Evolutionary conservation across 2,888 invertebrate genomes (phyloP).

Genomic region (Caenorhabditis parvicauda): DNA sequence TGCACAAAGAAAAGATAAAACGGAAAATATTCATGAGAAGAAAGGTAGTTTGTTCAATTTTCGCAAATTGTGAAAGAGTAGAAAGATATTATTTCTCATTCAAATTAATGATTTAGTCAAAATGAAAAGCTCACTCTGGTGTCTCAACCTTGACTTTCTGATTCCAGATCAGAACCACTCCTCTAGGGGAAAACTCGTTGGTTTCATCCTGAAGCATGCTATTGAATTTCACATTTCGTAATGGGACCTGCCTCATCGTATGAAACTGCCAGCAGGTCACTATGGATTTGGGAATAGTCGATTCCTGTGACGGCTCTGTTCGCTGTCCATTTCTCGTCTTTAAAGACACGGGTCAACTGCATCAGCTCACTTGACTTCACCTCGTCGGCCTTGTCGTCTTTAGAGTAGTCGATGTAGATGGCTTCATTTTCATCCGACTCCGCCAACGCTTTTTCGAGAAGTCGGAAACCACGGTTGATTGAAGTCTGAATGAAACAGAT

Average conservation of each 20-base stretch:
- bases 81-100: neutral
- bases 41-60: neutral
- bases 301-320: conserved; percentile 63
- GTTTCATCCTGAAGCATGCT: too few species aligned
- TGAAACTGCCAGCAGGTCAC: conserved; percentile 83
- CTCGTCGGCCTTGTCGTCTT: conserved; percentile 76
- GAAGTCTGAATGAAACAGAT: conserved; percentile 24
- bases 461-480: conserved; percentile 71
- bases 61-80: neutral
- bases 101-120: conserved; percentile 1
- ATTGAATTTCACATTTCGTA: too few species aligned
- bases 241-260: too few species aligned
- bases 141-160: conserved; percentile 94
- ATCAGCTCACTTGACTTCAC: conserved; percentile 33
- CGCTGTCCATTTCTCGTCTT: conserved; percentile 39
- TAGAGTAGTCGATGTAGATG: conserved; percentile 91
- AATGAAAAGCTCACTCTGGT: conserved; percentile 72
- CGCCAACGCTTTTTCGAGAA: conserved; percentile 90
- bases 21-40: conserved; percentile 36
- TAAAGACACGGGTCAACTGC: conserved; percentile 19
- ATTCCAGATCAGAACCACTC: conserved; percentile 96
- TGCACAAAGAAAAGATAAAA: conserved; percentile 55
- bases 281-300: conserved; percentile 72
- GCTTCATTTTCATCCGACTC: conserved; percentile 80
- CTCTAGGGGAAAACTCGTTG: too few species aligned